phyloP scores from a whole-genome alignment of 2,888 invertebrate genomes.

The Thereva nobilitata region DNA sequence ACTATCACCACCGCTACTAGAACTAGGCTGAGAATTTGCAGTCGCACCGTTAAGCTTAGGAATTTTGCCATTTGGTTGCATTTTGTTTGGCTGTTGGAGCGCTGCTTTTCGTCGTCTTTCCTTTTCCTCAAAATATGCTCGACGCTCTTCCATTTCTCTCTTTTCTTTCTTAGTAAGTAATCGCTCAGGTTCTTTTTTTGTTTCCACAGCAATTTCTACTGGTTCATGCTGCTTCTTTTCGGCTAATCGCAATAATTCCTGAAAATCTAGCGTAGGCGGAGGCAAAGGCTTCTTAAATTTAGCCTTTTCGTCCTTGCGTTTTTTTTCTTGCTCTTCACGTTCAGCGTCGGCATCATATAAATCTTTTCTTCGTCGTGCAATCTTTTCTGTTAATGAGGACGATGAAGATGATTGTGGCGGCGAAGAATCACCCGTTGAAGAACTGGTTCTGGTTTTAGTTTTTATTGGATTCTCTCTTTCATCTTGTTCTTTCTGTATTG shows the following conservation, averaged over 20 bases:
- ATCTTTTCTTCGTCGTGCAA: slow-evolving; percentile 56
- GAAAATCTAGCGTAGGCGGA: slow-evolving; percentile 79
- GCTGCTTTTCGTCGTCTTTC: slow-evolving; percentile 57
- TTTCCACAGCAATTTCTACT: slow-evolving; percentile 63
- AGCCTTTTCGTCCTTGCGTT: slow-evolving; percentile 58
- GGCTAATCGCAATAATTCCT: slow-evolving; percentile 77
- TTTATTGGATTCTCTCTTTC: slow-evolving; percentile 68
- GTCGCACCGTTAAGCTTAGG: slow-evolving; percentile 58
- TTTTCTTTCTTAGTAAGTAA: slow-evolving; percentile 81
- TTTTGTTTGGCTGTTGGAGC: slow-evolving; percentile 44
- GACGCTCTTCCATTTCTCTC: slow-evolving; percentile 72
- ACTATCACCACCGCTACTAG: not conserved
- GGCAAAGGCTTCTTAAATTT: slow-evolving; percentile 62
- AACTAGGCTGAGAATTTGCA: not conserved
- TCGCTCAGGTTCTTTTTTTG: slow-evolving; percentile 67
- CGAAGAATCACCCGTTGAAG: not conserved
- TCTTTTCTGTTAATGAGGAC: not conserved
- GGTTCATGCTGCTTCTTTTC: slow-evolving; percentile 84
- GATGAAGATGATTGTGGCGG: not conserved
- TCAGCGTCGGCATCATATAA: slow-evolving; percentile 52
- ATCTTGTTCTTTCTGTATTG: slow-evolving; percentile 70
- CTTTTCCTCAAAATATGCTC: slow-evolving; percentile 65
- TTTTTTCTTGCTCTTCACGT: slow-evolving; percentile 48
- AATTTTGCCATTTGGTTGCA: slow-evolving; percentile 56
- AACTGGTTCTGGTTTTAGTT: slow-evolving; percentile 17